Base-by-base conservation (phyloP, 2,888 invertebrate species). In the Cryptosula pallasiana region DNA sequence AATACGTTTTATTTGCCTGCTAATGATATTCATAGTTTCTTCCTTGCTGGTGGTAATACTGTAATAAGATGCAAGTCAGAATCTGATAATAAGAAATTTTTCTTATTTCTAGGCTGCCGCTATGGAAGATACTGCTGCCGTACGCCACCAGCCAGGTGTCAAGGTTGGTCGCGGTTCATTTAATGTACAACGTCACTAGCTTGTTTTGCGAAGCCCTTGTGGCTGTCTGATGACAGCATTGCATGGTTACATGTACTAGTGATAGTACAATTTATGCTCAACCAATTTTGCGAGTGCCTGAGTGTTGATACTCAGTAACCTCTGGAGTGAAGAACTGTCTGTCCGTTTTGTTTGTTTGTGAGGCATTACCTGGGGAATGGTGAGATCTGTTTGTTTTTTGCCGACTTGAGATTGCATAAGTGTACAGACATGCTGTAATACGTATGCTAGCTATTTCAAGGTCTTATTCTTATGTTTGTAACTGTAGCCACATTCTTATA, bases 111-210 rank as follows among this genome's bases (percentile, higher is more conserved):
- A 63, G 63, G 63, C 29, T 29, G 63, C 63, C 32, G 63, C 63
- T 9, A 63, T 63, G 63, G 63, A 63, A n/a, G 32, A 25, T 27
- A 63, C 63, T 27, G 32, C 29, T 63, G 13, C 27, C 32, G 32
- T n/a, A 29, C 29, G 63, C 3, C 63, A 63, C 27, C 63, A 63
- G 32, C 63, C 63, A 27, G 63, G 63, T 25, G 63, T 63, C 32
- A 63, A 32, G 63, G 63, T 63, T 2, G 32, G 63, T 63, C 9
- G n/a, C 20, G 45, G 9, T 45, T 45, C 9, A 45, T 45, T 45
- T 45, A 20, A 5, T 45, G 5, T 20, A 45, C 45, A 13, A 45
- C 45, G 45, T 45, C 5, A 45, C 45, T 45, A 45, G 45, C 5
- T 20, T n/a, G n/a, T n/a, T n/a, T n/a, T n/a, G n/a, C n/a, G n/a